Evolutionary conservation across 37 sponge, comb jelly and placozoan genomes (phyloP), one percentile per base, ranked within the genome.

Genomic region (Dysidea cf. avara): DNA sequence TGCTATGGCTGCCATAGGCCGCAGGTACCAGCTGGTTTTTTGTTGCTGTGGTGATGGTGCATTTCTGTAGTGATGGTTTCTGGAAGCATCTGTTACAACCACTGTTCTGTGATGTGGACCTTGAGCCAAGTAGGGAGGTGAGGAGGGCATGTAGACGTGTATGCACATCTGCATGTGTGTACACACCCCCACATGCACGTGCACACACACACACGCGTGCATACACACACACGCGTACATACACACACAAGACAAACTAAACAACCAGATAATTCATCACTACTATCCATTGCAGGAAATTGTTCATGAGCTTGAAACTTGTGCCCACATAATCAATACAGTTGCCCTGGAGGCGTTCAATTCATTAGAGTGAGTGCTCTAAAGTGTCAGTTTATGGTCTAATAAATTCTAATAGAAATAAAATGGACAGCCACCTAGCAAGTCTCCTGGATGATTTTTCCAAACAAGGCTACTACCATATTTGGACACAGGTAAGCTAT

Each of bases 321-420:
- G 67, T 49, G 53, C 70, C 61, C 71, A 84, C 31, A 66, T 85
- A 39, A 78, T 85, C 64, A 43, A 66, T 28, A 85, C 78, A 37
- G 70, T 85, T 65, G 66, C 85, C 51, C 56, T 85, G 85, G 85
- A 85, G 57, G 65, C 32, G 28, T 85, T 78, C 58, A 73, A 78
- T 51, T 49, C 58, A 12, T 26, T 70, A 22, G 63, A 53, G 65
- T 64, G 65, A 36, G 65, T 64, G 65, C 35, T 36, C 35, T 36
- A 36, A 39, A 36, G 65, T 34, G 9, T 66, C 3, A 3, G 39
- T 5, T 43, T 66, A 2, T 66, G 7, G 38, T 4, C 26, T 21
- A 4, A 7, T 73, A 1, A 3, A 12, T 6, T 37, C 29, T 20
- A 33, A 28, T 36, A 59, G 70, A 32, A 37, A 58, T 43, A 52